Evolutionary conservation across 2,888 invertebrate genomes (phyloP).

Genomic region (Autographa gamma): DNA sequence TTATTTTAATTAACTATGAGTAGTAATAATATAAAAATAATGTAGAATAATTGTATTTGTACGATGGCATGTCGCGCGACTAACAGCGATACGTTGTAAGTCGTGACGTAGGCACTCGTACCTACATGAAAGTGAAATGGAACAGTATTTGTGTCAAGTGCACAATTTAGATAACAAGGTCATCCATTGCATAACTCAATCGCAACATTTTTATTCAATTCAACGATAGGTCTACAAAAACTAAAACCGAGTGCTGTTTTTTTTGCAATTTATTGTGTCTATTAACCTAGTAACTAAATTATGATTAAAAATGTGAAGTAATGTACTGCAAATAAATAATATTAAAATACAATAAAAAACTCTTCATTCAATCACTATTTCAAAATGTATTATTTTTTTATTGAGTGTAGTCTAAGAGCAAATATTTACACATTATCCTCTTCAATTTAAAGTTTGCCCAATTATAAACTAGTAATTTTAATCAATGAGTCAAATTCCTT

Average conservation of each 20-base stretch:
- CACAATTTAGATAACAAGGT: constrained; percentile 89
- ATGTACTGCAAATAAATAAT: background rate
- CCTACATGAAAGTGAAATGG: constrained; percentile 88
- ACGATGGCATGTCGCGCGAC: constrained; percentile 58
- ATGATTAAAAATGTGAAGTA: background rate
- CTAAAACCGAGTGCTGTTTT: constrained; percentile 9
- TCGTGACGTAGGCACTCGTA: constrained; percentile 75
- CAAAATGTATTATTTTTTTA: background rate
- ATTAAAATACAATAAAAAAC: background rate
- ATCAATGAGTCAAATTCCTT: constrained; percentile 50
- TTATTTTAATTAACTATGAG: background rate
- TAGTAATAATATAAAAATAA: background rate
- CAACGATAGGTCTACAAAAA: constrained; percentile 34
- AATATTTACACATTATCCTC: background rate
- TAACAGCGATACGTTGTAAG: constrained; percentile 68
- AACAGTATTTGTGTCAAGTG: constrained; percentile 88
- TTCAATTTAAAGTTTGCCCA: constrained; percentile 10
- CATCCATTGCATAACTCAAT: constrained; percentile 84
- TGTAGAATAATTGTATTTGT: constrained; percentile 11
- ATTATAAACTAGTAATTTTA: constrained; percentile 25
- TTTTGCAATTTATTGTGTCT: constrained; percentile 12
- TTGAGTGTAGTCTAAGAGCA: background rate
- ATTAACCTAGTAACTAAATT: constrained; percentile 1
- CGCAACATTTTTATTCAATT: constrained; percentile 63
- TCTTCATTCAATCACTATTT: background rate